Evolutionary conservation across 2,888 invertebrate species (phyloP), one percentile per base, ranked within the genome.

Genomic region (Dorcus hopei): DNA sequence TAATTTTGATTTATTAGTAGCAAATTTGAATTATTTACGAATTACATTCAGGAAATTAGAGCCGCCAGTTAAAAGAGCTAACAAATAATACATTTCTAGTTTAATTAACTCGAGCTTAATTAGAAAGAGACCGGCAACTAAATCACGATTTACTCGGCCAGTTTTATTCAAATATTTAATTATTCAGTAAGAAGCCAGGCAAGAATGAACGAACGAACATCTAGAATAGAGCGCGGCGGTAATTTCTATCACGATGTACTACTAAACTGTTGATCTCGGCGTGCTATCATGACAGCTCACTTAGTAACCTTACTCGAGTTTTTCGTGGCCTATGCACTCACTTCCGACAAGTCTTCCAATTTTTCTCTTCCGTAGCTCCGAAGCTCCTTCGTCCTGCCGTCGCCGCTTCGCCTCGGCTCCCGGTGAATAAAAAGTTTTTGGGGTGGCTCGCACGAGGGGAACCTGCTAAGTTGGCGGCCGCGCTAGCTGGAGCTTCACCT

Each of bases 301-400:
- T 73, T 72, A 72, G 72, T 72, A 71, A 72, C 71, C 68, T 65
- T 66, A 68, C 68, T 70, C 69, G 69, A 67, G 70, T 74, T 74
- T 74, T 74, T 73, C 72, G 68, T 73, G 73, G 72, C 72, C 73
- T 72, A 68, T 72, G 74, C 74, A 70, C 74, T 72, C 71, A 59
- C 59, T 73, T 73, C 73, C 74, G 71, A 70, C 74, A 71, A 72
- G 72, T 72, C 74, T 72, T 73, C 70, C 75, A 74, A 74, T 74
- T 77, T 76, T 76, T 74, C 74, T 75, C 72, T 71, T 70, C 69
- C 72, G 68, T 66, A 62, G 63, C 61, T 65, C 26, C 26, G 26
- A 7, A 59, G 57, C 61, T 64, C 62, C 62, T 62, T 61, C 60
- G 50, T 57, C 61, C 61, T 61, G 59, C 64, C 50, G 50, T 55